phyloP scores from a whole-genome alignment of 2,797 vertebrate genomes.

The Acanthiza pusilla region DNA sequence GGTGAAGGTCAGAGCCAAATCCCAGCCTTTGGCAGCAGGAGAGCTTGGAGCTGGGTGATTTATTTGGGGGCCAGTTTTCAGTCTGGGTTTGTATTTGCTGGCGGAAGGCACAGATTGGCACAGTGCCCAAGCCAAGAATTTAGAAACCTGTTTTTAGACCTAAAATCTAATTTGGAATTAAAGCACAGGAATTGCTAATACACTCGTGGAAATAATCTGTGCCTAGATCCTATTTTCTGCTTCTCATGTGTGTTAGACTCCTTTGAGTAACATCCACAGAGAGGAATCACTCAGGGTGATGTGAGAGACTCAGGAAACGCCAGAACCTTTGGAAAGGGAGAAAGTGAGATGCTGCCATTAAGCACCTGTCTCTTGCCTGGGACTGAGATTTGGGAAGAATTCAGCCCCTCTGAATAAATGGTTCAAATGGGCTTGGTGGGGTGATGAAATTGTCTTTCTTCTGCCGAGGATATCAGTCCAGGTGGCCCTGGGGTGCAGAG shows the following conservation, averaged over 20 bases:
- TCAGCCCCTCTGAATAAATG: background rate
- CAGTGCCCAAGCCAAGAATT: background rate
- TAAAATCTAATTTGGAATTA: conserved; percentile 25
- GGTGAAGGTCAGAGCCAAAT: background rate
- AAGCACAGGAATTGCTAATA: background rate
- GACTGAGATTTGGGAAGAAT: background rate
- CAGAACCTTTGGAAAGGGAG: background rate
- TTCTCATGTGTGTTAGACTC: background rate
- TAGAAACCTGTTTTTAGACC: background rate
- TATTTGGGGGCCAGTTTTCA: background rate
- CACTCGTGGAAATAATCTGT: background rate
- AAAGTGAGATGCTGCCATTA: background rate
- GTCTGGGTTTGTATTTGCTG: background rate
- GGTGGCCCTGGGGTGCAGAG: background rate
- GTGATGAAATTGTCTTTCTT: background rate
- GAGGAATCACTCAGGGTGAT: background rate
- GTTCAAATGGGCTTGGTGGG: background rate
- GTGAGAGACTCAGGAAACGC: background rate
- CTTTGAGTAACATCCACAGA: background rate
- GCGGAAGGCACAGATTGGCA: background rate
- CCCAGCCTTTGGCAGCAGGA: background rate
- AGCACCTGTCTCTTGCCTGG: background rate
- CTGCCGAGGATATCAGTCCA: background rate
- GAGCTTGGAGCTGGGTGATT: background rate
- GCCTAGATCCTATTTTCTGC: background rate